Base-by-base conservation (phyloP, 2,113 vertebrate species). In the Poeciliopsis retropinna region DNA sequence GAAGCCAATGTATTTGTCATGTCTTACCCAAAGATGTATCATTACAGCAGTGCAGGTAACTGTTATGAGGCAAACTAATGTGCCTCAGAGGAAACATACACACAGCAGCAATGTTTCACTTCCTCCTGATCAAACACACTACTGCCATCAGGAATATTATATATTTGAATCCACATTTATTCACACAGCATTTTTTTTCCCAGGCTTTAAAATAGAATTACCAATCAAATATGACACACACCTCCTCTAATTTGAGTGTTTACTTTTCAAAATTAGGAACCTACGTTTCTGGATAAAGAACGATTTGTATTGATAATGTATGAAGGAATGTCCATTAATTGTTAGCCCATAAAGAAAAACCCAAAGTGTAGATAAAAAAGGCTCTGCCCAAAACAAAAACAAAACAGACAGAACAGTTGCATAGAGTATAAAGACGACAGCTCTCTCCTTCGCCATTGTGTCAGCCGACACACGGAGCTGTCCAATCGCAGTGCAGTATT, bases 391-490 rank as follows among this genome's bases (percentile, higher is more conserved):
- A 69, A 51, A 51, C 71, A 32, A 60, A 39, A 32, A 6, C n/a
- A 60, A n/a, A 72, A 79, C 69, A 41, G 34, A 85, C 34, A 51
- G 73, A 83, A 88, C 81, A 81, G 83, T 94, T 95, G 94, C 94
- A 95, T 95, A 94, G 93, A 91, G 88, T 88, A 80, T 94, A 95
- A 95, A 95, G 94, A 92, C 87, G 85, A 92, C 94, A 93, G 94
- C 93, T 94, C 93, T 85, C 90, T 91, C 89, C 86, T 94, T 91
- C 89, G 66, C 84, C 90, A 76, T 80, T 93, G 93, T 92, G 91
- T 90, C 88, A 74, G 76, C 65, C 9, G 89, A 94, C 93, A 94
- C 92, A 93, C 65, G 87, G 92, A 95, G 92, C 94, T 60, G 92
- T 92, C 90, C 92, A 94, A 94, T 95, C 89, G 74, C 94, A 95